Evolutionary conservation across 2,113 vertebrate genomes (phyloP).

Genomic region (Chamaea fasciata): DNA sequence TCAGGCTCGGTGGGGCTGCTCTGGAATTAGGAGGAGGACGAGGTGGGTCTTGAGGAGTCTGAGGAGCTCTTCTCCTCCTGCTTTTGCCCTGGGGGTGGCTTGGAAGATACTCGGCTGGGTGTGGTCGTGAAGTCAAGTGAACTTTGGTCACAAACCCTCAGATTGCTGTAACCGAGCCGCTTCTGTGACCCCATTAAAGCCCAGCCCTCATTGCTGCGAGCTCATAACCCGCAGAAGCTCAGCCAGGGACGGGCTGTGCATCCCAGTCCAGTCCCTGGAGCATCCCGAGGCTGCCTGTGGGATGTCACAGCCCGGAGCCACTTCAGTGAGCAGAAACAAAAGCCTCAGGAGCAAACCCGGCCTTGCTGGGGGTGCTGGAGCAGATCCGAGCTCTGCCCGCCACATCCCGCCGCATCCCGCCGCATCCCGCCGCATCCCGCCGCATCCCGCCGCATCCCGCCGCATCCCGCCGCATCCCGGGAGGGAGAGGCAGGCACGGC

Average conservation of each 20-base stretch:
- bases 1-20: background rate
- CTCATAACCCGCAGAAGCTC: fast-evolving
- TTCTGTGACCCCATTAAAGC: background rate
- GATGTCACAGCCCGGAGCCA: fast-evolving
- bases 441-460: fast-evolving
- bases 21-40: background rate
- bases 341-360: background rate
- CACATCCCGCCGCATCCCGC: background rate
- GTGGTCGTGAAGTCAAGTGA: background rate
- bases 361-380: background rate
- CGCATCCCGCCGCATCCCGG: background rate
- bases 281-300: fast-evolving
- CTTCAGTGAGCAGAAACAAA: background rate
- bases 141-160: background rate
- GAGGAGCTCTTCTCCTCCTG: background rate
- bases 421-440: background rate
- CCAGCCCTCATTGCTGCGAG: background rate
- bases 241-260: background rate
- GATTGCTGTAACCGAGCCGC: fast-evolving
- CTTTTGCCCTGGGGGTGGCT: background rate
- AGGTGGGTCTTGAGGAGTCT: background rate
- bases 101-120: background rate
- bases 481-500: fast-evolving
- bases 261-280: background rate
- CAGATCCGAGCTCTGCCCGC: background rate